Conservation (phyloP, 2,888 invertebrate genomes). For the Ichneumoninae sp. region DNA sequence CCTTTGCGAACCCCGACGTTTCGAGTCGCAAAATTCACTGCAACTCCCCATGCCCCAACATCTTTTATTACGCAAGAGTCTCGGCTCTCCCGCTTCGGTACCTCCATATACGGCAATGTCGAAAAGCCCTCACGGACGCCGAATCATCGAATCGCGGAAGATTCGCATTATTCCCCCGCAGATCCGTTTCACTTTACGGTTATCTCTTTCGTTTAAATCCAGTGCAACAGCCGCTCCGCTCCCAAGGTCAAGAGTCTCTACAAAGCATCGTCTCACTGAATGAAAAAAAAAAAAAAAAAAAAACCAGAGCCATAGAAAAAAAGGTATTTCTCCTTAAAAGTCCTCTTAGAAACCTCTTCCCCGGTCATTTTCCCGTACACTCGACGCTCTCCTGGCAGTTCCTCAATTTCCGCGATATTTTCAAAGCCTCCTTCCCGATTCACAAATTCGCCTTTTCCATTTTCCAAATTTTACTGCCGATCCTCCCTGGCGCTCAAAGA, state of each 20-base stretch:
- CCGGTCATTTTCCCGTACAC: too few relatives aligned
- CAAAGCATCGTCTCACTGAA: too few relatives aligned
- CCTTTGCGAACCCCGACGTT: neutral
- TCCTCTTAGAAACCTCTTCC: too few relatives aligned
- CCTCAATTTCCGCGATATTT: neutral
- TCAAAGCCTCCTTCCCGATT: neutral
- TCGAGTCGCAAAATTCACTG: neutral
- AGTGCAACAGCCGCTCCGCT: too few relatives aligned
- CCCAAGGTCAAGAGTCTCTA: neutral
- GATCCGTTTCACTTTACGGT: neutral
- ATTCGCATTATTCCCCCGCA: neutral
- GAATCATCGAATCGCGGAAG: slow-evolving; percentile 5
- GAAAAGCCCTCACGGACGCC: slow-evolving; percentile 16
- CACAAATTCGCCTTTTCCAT: neutral
- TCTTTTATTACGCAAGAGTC: slow-evolving; percentile 17
- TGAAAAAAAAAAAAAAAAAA: too few relatives aligned
- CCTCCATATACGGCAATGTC: slow-evolving; percentile 25
- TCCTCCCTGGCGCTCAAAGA: neutral
- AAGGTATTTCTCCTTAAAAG: too few relatives aligned
- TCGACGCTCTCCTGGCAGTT: neutral
- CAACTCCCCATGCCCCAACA: neutral
- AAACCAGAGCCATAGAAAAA: too few relatives aligned
- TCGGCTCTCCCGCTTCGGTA: slow-evolving; percentile 8
- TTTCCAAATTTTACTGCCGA: neutral
- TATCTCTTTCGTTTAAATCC: neutral